Percentiles rank a stretch among this genome's conserved stretches.
Evolutionary conservation across 2,888 invertebrate genomes (phyloP).

Genomic region (Andrena haemorrhoa): DNA sequence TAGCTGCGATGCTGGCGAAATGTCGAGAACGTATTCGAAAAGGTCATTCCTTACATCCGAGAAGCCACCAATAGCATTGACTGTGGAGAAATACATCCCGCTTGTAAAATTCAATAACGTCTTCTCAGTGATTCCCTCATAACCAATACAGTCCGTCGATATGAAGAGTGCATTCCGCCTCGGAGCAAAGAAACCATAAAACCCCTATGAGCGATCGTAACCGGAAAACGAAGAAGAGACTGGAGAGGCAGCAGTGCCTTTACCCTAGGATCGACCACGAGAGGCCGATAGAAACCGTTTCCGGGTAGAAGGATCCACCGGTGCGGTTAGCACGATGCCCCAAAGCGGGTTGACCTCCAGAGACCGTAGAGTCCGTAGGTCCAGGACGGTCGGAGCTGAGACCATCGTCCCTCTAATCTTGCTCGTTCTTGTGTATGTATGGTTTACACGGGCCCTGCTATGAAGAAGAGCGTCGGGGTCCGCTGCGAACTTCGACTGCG

Average conservation of each 20-base stretch:
- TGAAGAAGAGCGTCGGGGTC: conserved; percentile 46
- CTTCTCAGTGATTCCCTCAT: conserved; percentile 9
- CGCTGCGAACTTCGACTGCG: conserved; percentile 34
- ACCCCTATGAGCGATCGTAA: conserved; percentile 70
- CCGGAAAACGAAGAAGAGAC: conserved; percentile 67
- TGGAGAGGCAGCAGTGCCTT: conserved; percentile 48
- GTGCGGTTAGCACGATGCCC: conserved; percentile 83
- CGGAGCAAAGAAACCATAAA: conserved; percentile 68
- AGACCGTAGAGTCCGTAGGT: conserved; percentile 73
- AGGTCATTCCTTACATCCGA: conserved; percentile 8
- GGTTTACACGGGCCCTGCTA: conserved; percentile 53
- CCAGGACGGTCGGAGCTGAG: conserved; percentile 73
- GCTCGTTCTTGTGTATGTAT: conserved; percentile 68
- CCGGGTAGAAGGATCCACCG: conserved; percentile 81
- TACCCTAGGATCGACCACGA: conserved; percentile 66
- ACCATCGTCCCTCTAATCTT: conserved; percentile 81
- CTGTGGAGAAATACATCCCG: background rate
- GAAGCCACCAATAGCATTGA: background rate
- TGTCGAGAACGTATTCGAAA: conserved; percentile 5
- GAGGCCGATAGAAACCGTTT: conserved; percentile 76
- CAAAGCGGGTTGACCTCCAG: conserved; percentile 84
- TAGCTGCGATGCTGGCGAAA: background rate
- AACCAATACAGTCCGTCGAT: conserved; percentile 40
- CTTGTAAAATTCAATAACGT: conserved; percentile 35
- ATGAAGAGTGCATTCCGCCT: conserved; percentile 49